phyloP scores from a whole-genome alignment of 1,140 invertebrate species.

The Bombus superbus region DNA sequence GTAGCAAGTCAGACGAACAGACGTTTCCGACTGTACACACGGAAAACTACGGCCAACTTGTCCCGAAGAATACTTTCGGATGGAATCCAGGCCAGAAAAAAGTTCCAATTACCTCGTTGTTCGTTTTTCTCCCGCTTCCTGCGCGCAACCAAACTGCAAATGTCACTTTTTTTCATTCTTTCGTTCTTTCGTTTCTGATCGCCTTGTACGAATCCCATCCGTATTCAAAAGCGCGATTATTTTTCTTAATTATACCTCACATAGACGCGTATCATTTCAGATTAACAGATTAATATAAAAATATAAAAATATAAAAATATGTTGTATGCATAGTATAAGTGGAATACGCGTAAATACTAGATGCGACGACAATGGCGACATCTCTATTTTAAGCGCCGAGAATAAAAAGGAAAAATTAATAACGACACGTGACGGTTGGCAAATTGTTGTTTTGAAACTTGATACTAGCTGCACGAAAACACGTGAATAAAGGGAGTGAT shows the following conservation, averaged over 20 bases:
- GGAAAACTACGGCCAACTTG: slow-evolving; percentile 26
- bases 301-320: background rate
- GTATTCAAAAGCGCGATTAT: background rate
- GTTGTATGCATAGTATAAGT: background rate
- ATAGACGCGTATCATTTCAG: too few species aligned
- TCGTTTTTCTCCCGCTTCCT: slow-evolving; percentile 22
- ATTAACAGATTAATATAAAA: too few species aligned
- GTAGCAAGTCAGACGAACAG: slow-evolving; percentile 9
- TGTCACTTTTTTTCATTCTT: background rate
- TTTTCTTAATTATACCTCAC: too few species aligned
- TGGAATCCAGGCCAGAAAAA: slow-evolving; percentile 49
- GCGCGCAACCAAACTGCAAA: background rate
- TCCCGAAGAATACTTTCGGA: slow-evolving; percentile 42
- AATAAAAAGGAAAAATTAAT: background rate
- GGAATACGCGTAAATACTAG: background rate
- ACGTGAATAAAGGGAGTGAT: background rate
- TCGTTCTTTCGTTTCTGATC: background rate
- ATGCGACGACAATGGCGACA: background rate
- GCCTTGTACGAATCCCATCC: too few species aligned
- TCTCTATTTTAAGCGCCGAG: background rate
- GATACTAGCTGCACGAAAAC: background rate
- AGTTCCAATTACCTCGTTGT: slow-evolving; percentile 21
- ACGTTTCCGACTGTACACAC: background rate
- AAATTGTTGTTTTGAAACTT: slow-evolving; percentile 9
- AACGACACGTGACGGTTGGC: background rate